phyloP scores from a whole-genome alignment of 2,113 vertebrate genomes.

The Cyanistes caeruleus region DNA sequence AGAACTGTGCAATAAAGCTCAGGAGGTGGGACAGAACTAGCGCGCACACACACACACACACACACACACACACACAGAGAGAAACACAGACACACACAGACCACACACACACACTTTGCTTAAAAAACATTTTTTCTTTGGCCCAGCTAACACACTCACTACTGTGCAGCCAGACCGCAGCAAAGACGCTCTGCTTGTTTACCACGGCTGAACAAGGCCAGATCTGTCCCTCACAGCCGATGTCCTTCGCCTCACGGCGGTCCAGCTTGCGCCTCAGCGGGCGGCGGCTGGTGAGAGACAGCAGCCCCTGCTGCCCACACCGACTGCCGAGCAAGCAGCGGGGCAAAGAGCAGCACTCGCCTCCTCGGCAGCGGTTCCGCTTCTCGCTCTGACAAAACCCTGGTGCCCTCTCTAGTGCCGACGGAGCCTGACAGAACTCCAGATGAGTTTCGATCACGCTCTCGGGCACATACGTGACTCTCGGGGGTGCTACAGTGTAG shows the following conservation, averaged over 20 bases:
- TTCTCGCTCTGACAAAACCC: neutral
- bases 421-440: neutral
- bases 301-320: rapidly evolving
- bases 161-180: neutral
- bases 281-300: rapidly evolving
- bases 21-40: neutral
- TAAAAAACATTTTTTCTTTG: neutral
- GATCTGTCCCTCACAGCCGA: neutral
- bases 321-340: rapidly evolving
- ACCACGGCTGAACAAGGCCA: neutral
- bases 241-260: neutral
- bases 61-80: too few relatives aligned
- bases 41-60: too few relatives aligned
- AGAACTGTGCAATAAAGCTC: neutral
- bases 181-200: neutral
- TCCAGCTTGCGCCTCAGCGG: neutral
- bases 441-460: neutral
- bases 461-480: neutral
- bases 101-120: too few relatives aligned
- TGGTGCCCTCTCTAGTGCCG: neutral
- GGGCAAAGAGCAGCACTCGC: neutral
- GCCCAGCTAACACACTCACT: neutral
- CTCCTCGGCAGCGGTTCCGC: neutral
- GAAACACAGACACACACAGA: too few relatives aligned
- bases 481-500: neutral